phyloP scores from a whole-genome alignment of 2,797 vertebrate species.

The Sebastes hopkinsi region DNA sequence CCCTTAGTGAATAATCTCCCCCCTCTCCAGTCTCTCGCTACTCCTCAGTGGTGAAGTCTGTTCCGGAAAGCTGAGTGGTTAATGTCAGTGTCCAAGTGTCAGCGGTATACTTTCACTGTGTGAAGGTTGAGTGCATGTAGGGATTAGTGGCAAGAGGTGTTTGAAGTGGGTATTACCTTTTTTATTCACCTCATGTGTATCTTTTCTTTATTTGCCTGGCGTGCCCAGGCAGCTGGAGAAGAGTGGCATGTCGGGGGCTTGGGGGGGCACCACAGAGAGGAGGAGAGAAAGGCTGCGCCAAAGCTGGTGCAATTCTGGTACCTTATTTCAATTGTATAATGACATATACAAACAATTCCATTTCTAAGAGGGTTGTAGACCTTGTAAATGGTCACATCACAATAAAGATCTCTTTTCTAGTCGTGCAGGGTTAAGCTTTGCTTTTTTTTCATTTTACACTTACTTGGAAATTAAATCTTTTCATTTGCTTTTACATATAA shows the following conservation, averaged over 20 bases:
- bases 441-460: not conserved
- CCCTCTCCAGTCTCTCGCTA: constrained; percentile 15
- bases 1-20: constrained; percentile 42
- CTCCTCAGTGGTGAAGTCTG: constrained; percentile 44
- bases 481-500: not conserved
- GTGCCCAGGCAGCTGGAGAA: constrained; percentile 29
- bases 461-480: not conserved
- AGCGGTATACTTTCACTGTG: constrained; percentile 42
- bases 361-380: not conserved
- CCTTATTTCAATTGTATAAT: constrained; percentile 3
- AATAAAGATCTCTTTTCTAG: too few species aligned
- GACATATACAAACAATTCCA: not conserved
- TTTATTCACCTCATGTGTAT: constrained; percentile 62
- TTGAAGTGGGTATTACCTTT: constrained; percentile 70
- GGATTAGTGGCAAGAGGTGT: constrained; percentile 68
- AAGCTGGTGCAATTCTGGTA: not conserved
- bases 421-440: not conserved
- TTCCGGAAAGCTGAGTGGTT: constrained; percentile 48
- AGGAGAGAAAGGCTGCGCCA: not conserved
- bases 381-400: not conserved
- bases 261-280: not conserved
- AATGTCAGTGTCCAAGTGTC: constrained; percentile 55
- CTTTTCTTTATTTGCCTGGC: constrained; percentile 53
- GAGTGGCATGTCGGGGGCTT: constrained; percentile 11
- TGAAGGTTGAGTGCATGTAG: constrained; percentile 62